These are phyloP conservation scores for Geotrypetes seraphini DNA, from an alignment of 2,797 vertebrate genomes.

Conservation along the genomic window DNA sequence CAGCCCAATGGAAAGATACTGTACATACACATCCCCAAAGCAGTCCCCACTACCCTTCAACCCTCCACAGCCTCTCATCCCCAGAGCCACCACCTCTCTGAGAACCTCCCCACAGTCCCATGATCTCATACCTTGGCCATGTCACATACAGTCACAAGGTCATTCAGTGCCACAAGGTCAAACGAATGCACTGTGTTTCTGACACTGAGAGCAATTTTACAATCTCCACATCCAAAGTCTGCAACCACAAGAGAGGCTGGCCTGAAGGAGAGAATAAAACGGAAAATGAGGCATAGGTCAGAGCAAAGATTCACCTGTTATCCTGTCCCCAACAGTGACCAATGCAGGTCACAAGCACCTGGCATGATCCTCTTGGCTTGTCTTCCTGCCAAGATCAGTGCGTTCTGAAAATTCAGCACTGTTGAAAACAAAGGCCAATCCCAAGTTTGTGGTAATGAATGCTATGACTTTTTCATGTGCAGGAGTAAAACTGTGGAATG, in stretches of 20 bases:
- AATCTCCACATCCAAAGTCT: conserved; percentile 92
- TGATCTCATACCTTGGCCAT: conserved; percentile 71
- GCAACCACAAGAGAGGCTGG: conserved; percentile 75
- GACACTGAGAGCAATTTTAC: conserved; percentile 70
- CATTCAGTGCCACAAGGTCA: conserved; percentile 71
- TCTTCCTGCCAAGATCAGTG: no score
- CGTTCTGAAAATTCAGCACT: no score
- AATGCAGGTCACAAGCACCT: background rate
- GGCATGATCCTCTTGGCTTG: background rate
- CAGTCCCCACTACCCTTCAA: no score
- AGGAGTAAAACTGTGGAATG: no score
- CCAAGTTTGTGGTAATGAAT: no score
- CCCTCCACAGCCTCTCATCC: background rate
- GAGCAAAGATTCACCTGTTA: no score
- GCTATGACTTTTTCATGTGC: no score
- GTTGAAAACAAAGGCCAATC: no score
- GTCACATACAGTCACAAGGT: conserved; percentile 79
- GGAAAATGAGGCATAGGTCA: background rate
- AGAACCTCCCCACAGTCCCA: fast-evolving
- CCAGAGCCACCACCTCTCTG: fast-evolving
- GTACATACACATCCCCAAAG: no score
- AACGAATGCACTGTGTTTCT: conserved; percentile 84
- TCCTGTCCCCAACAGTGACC: no score
- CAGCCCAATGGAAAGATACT: no score
- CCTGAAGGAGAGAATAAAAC: conserved; percentile 33